phyloP scores from a whole-genome alignment of 1,140 invertebrate genomes.

The Cyphomyrmex costatus region DNA sequence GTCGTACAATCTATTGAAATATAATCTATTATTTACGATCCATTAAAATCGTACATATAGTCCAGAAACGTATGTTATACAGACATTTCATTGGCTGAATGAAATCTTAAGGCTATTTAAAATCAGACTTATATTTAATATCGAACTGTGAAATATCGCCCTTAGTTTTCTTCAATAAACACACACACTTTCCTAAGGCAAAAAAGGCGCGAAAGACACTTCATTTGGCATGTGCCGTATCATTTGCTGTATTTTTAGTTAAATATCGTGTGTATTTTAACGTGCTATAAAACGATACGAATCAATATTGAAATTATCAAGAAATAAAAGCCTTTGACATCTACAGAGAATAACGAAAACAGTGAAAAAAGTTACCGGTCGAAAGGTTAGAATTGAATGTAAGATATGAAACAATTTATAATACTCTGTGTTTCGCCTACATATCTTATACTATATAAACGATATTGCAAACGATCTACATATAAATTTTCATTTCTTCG shows the following conservation, averaged over 20 bases:
- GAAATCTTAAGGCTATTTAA: too few species aligned
- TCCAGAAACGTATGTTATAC: too few species aligned
- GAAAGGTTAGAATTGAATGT: constrained; percentile 23
- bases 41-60: too few species aligned
- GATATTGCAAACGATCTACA: background rate
- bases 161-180: background rate
- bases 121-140: background rate
- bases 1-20: too few species aligned
- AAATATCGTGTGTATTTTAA: background rate
- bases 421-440: too few species aligned
- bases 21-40: too few species aligned
- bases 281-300: background rate
- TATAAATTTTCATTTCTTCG: background rate
- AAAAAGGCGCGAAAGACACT: background rate
- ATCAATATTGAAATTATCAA: background rate
- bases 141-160: background rate
- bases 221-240: background rate
- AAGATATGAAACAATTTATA: too few species aligned
- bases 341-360: background rate
- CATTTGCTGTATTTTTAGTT: background rate
- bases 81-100: too few species aligned
- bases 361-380: background rate
- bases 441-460: too few species aligned
- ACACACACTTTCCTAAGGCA: background rate
- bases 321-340: background rate